phyloP scores from a whole-genome alignment of 2,888 invertebrate species.

The Pristionchus exspectatus region DNA sequence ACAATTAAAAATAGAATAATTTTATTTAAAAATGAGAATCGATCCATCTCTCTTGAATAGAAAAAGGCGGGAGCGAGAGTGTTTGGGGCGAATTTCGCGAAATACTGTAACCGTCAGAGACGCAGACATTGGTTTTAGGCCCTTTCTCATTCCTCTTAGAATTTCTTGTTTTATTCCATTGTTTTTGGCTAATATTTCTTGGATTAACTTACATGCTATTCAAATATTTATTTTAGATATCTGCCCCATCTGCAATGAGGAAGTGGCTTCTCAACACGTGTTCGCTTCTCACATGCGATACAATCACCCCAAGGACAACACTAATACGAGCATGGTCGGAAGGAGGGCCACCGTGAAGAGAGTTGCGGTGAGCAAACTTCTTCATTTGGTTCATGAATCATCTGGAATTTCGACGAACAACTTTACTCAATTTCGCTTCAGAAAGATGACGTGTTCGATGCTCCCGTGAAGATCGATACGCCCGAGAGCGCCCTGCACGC shows the following conservation, averaged over 20 bases:
- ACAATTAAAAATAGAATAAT: too few species aligned
- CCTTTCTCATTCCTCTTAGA: too few species aligned
- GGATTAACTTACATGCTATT: background rate
- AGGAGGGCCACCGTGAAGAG: conserved; percentile 27
- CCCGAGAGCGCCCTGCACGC: conserved; percentile 37
- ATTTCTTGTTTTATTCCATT: too few species aligned
- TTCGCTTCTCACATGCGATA: conserved; percentile 48
- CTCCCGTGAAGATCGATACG: background rate
- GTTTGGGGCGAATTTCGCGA: too few species aligned
- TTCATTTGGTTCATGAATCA: background rate
- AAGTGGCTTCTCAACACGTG: background rate
- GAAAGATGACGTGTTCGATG: background rate
- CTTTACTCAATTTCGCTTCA: too few species aligned
- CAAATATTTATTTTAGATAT: conserved; percentile 1
- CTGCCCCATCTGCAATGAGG: conserved; percentile 24
- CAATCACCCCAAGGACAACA: background rate
- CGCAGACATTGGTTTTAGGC: too few species aligned
- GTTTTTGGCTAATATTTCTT: background rate
- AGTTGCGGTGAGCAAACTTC: background rate
- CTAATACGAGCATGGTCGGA: conserved; percentile 1
- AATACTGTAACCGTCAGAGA: too few species aligned
- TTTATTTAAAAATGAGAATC: too few species aligned
- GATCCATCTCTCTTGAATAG: background rate
- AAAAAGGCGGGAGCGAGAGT: background rate
- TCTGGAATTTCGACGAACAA: too few species aligned